A percentile compares a stretch with the other conserved stretches of the same genome.
These are phyloP conservation scores for Amaurobius ferox DNA, from an alignment of 2,888 invertebrate genomes.

Conservation along the genomic window DNA sequence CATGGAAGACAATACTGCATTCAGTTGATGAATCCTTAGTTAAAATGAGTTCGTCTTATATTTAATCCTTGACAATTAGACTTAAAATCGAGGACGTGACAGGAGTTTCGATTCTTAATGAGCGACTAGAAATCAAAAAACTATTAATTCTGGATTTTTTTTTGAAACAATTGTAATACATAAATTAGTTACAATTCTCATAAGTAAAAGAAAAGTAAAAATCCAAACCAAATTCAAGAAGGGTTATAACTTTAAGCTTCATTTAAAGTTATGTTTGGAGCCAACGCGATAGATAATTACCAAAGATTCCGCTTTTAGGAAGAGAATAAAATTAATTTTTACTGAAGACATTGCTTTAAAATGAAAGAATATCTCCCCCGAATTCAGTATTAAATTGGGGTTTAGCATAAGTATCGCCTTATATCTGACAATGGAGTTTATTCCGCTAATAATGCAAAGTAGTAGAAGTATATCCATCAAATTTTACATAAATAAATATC, in stretches of 20 bases:
- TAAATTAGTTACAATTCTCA: conserved; percentile 20
- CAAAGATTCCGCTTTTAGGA: conserved; percentile 17
- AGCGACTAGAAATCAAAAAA: conserved; percentile 20
- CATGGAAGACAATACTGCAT: conserved; percentile 19
- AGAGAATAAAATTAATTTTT: too few species aligned
- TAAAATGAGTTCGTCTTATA: conserved; percentile 19
- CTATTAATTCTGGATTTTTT: conserved; percentile 10
- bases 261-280: conserved; percentile 13
- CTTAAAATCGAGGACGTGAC: conserved; percentile 41
- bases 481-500: too few species aligned
- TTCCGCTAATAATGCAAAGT: too few species aligned
- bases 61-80: conserved; percentile 68
- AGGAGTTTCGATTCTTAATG: conserved; percentile 43
- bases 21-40: conserved; percentile 31
- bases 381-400: too few species aligned
- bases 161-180: conserved; percentile 22
- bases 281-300: conserved; percentile 35
- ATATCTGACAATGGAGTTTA: too few species aligned
- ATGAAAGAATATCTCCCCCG: too few species aligned
- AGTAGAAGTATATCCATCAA: too few species aligned
- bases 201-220: neutral
- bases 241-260: conserved; percentile 34
- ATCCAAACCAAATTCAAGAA: conserved; percentile 23
- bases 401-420: too few species aligned
- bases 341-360: too few species aligned